A percentile compares a stretch with the other conserved stretches of the same genome.
phyloP scores from a whole-genome alignment of 2,888 invertebrate species.

The Caradrina kadenii region DNA sequence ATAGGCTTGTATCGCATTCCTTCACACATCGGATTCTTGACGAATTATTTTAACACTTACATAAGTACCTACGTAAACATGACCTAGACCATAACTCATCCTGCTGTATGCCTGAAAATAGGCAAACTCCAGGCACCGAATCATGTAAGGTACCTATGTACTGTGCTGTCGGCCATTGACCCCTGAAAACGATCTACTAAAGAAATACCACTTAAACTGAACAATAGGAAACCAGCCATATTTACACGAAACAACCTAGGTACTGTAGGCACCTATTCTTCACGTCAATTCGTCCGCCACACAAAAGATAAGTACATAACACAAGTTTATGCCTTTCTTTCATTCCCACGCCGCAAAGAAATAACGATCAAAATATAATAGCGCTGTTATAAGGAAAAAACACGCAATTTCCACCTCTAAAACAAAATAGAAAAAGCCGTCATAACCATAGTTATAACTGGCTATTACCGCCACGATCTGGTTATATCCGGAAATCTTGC shows the following conservation, averaged over 20 bases:
- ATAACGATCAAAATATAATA: conserved; percentile 40
- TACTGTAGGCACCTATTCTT: conserved; percentile 10
- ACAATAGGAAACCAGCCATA: conserved; percentile 31
- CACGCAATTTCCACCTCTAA: conserved; percentile 34
- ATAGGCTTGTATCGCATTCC: no score
- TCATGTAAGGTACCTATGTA: neutral
- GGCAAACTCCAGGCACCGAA: no score
- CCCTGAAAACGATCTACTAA: conserved; percentile 7
- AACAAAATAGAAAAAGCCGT: conserved; percentile 51
- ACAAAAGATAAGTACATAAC: conserved; percentile 42
- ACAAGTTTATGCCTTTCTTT: conserved; percentile 15
- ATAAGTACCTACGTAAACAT: neutral
- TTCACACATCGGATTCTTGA: no score
- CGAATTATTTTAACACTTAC: no score
- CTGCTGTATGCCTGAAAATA: neutral
- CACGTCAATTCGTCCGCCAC: conserved; percentile 17
- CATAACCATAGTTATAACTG: conserved; percentile 52
- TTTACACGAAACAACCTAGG: conserved; percentile 24
- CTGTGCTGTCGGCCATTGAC: neutral
- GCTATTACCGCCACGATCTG: conserved; percentile 64
- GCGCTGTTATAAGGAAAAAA: conserved; percentile 31
- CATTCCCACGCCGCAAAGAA: conserved; percentile 15
- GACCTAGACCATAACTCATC: neutral
- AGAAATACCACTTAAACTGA: conserved; percentile 18
- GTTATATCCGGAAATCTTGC: conserved; percentile 69